phyloP scores from a whole-genome alignment of 1,140 invertebrate genomes.

The Heliconius congener region DNA sequence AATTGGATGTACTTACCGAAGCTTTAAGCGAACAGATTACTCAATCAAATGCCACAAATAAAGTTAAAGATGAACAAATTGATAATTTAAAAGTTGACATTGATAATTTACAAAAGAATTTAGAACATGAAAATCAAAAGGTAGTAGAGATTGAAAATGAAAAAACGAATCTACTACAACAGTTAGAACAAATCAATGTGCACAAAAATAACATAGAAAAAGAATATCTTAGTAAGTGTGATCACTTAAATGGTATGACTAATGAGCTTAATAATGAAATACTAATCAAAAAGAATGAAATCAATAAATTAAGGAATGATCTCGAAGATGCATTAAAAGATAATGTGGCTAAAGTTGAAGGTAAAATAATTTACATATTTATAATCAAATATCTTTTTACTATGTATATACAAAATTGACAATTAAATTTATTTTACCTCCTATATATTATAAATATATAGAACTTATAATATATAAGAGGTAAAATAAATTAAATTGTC shows the following conservation, averaged over 20 bases:
- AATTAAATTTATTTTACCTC: too few relatives aligned
- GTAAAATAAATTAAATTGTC: not conserved
- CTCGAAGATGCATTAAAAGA: constrained; percentile 30
- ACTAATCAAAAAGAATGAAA: constrained; percentile 27
- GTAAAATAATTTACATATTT: constrained; percentile 30
- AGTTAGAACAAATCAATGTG: constrained; percentile 39
- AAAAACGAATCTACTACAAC: constrained; percentile 38
- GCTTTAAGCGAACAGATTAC: constrained; percentile 41
- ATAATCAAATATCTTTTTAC: not conserved
- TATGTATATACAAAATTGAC: not conserved
- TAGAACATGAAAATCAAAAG: constrained; percentile 39
- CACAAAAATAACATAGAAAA: constrained; percentile 46
- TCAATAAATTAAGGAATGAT: constrained; percentile 26
- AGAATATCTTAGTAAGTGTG: constrained; percentile 50
- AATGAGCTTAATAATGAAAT: constrained; percentile 42
- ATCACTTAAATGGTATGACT: constrained; percentile 33
- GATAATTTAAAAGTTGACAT: constrained; percentile 43
- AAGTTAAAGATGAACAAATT: constrained; percentile 46
- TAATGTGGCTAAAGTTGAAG: constrained; percentile 40
- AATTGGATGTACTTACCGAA: constrained; percentile 48
- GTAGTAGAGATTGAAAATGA: constrained; percentile 35
- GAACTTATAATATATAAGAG: not conserved
- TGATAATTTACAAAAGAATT: constrained; percentile 29
- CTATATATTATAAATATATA: too few relatives aligned
- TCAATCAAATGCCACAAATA: constrained; percentile 35